Conservation (phyloP, 1,140 invertebrate genomes). For the Atta colombica region DNA sequence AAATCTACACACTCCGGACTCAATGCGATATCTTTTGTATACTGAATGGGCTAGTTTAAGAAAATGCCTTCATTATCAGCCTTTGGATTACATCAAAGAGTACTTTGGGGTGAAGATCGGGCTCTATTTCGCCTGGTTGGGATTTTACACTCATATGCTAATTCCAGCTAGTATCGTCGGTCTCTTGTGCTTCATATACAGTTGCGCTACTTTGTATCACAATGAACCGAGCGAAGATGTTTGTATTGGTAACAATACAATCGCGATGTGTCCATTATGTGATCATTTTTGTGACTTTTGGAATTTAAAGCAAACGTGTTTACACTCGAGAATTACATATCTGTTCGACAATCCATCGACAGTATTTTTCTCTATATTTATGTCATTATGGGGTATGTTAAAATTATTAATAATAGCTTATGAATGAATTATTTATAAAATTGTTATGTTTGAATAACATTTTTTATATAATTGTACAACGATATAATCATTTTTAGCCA, state of each 20-base stretch:
- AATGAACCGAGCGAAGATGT: conserved; percentile 94
- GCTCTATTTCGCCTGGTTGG: conserved; percentile 98
- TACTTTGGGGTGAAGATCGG: conserved; percentile 98
- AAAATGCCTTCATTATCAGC: conserved; percentile 95
- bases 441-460: neutral
- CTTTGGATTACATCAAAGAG: conserved; percentile 94
- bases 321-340: conserved; percentile 95
- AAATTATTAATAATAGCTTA: conserved; percentile 10
- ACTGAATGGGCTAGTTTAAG: conserved; percentile 94
- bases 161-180: conserved; percentile 95
- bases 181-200: conserved; percentile 93
- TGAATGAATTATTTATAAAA: neutral
- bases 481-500: conserved; percentile 87
- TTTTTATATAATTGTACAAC: conserved; percentile 7
- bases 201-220: conserved; percentile 90
- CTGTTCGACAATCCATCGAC: conserved; percentile 98
- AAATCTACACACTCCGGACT: conserved; percentile 89
- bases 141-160: conserved; percentile 98
- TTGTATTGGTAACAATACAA: conserved; percentile 89
- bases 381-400: conserved; percentile 96
- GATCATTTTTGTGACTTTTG: conserved; percentile 95
- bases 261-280: conserved; percentile 95
- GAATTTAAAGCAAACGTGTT: conserved; percentile 94
- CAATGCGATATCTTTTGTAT: conserved; percentile 92
- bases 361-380: conserved; percentile 97